phyloP scores from a whole-genome alignment of 2,888 invertebrate species.

The Leptinotarsa juncta region DNA sequence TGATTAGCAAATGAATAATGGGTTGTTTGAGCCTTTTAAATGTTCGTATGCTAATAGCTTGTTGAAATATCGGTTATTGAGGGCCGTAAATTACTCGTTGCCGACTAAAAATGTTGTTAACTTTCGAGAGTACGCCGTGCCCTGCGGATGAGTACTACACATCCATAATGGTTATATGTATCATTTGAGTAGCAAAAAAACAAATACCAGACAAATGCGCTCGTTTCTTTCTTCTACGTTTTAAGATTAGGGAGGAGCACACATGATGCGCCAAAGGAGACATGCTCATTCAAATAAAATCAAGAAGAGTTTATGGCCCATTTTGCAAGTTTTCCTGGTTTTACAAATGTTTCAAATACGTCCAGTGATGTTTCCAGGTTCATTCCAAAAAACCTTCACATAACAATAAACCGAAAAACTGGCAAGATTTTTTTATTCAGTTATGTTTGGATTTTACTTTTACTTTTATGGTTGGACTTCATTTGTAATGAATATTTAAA shows the following conservation, averaged over 20 bases:
- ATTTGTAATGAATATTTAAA: too few relatives aligned
- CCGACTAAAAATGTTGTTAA: constrained; percentile 50
- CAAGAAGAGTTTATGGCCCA: not conserved
- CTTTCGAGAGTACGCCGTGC: constrained; percentile 41
- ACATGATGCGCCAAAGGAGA: not conserved
- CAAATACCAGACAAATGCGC: constrained; percentile 9
- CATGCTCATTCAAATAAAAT: not conserved
- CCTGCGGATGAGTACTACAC: constrained; percentile 41
- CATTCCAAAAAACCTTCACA: too few relatives aligned
- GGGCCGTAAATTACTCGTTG: constrained; percentile 52
- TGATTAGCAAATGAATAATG: constrained; percentile 61
- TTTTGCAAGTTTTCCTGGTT: too few relatives aligned
- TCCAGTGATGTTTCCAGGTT: too few relatives aligned
- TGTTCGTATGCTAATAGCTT: constrained; percentile 52
- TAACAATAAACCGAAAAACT: too few relatives aligned
- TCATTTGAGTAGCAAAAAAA: constrained; percentile 35
- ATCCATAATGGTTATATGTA: constrained; percentile 38
- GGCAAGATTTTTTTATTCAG: too few relatives aligned
- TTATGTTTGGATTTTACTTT: too few relatives aligned
- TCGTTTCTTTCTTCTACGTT: constrained; percentile 8
- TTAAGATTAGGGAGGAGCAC: not conserved
- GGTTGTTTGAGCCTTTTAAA: constrained; percentile 51
- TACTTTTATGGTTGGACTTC: too few relatives aligned
- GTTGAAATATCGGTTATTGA: constrained; percentile 56
- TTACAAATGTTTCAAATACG: too few relatives aligned